Evolutionary conservation across 2,888 invertebrate genomes (phyloP), one percentile per base, ranked within the genome.

Genomic region (Corbicula japonica): DNA sequence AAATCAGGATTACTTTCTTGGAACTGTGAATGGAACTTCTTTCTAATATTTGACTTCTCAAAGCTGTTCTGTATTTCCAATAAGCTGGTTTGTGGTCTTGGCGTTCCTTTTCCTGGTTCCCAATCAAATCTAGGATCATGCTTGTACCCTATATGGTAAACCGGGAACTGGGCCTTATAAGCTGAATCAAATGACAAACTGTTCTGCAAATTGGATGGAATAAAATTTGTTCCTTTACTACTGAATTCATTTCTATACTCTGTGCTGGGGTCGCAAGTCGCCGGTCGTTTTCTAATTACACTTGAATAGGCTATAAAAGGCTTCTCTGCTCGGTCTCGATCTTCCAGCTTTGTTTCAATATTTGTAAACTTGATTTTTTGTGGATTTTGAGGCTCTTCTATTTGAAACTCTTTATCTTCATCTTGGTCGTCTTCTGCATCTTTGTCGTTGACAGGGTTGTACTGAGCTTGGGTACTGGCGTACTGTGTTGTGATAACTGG

Each of bases 1-100:
- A 93, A 86, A 72, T 93, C 92, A 6, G 92, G 91, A 71, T 89
- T 88, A 32, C 41, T 78, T 80, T 92, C 93, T 5, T 86, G 88
- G 76, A 92, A 92, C 30, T 78, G 70, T 5, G 66, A n/a, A 65
- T 92, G 90, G 80, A 92, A 92, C 28, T 87, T 83, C 52, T 77
- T 80, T 34, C 88, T 83, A 5, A 88, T 85, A 1, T 86, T 83
- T 1, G 91, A 86, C 74, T 92, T 92, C 48, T 82, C 83, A 86
- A 92, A 93, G n/a, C 80, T 81, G 77, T 93, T 87, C 80, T 93
- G 92, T 26, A 92, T 77, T 0, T 87, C 60, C 0, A 90, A 77
- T 12, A 93, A 85, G 23, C 79, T 83, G 0, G 91, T 86, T 77
- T 92, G 92, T 6, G 91, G 92, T 10, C 91, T 83, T 2, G 90